Evolutionary conservation across 2,888 invertebrate genomes (phyloP).

Genomic region (Andrena flavipes): DNA sequence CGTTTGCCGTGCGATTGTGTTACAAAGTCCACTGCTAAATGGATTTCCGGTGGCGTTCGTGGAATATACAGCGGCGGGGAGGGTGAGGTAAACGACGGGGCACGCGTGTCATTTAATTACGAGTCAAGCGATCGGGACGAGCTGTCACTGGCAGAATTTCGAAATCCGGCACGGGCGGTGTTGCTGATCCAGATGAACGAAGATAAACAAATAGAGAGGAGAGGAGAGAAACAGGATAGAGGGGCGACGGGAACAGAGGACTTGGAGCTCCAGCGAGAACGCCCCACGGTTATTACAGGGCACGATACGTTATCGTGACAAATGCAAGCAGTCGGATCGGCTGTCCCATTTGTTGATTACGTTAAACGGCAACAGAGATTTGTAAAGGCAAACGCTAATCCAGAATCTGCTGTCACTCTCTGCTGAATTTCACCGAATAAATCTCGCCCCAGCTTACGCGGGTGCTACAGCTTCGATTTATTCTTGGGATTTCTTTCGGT

Average conservation of each 20-base stretch:
- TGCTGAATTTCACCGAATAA: not conserved
- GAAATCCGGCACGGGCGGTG: slow-evolving; percentile 23
- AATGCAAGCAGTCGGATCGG: slow-evolving; percentile 49
- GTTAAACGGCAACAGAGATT: slow-evolving; percentile 35
- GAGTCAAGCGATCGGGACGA: slow-evolving; percentile 51
- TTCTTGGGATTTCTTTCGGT: slow-evolving; percentile 2
- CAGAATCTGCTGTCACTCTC: not conserved
- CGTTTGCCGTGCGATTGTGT: slow-evolving; percentile 12
- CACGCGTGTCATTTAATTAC: slow-evolving; percentile 63
- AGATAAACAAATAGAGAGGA: slow-evolving; percentile 38
- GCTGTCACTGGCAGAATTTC: slow-evolving; percentile 61
- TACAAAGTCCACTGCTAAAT: slow-evolving; percentile 26
- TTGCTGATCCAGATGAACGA: slow-evolving; percentile 27
- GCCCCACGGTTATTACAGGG: slow-evolving; percentile 53
- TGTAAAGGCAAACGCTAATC: slow-evolving; percentile 15
- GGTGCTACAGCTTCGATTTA: not conserved
- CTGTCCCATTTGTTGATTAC: slow-evolving; percentile 43
- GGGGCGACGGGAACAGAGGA: not conserved
- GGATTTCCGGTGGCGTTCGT: slow-evolving; percentile 31
- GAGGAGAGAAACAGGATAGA: not conserved
- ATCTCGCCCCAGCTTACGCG: not conserved
- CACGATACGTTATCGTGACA: slow-evolving; percentile 62
- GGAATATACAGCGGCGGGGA: not conserved
- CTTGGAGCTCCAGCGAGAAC: slow-evolving; percentile 11
- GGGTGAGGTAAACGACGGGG: slow-evolving; percentile 7